Conservation (phyloP, 2,113 vertebrate species). For the Istiophorus platypterus region DNA sequence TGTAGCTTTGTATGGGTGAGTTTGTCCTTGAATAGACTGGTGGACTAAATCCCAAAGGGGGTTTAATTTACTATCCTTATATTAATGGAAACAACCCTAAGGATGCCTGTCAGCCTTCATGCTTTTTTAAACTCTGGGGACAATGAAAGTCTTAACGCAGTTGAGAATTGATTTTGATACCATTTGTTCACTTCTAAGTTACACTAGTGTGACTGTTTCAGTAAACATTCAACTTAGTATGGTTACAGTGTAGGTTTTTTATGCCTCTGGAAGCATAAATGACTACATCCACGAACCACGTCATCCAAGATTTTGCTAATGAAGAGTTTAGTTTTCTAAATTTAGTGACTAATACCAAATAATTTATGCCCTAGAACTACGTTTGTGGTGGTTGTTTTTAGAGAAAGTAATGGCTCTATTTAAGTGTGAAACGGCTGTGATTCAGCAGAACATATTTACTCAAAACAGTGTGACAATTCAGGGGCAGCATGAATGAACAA, state of each 20-base stretch:
- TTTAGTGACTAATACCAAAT: neutral
- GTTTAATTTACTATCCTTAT: slow-evolving; percentile 20
- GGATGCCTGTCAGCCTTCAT: neutral
- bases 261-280: too few relatives aligned
- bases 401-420: neutral
- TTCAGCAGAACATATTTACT: neutral
- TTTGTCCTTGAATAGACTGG: slow-evolving; percentile 47
- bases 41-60: slow-evolving; percentile 16
- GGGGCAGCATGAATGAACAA: neutral
- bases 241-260: too few relatives aligned
- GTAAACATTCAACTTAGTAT: too few relatives aligned
- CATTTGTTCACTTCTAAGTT: neutral
- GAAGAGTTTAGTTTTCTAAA: neutral
- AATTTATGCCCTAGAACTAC: neutral
- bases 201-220: neutral
- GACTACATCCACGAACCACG: too few relatives aligned
- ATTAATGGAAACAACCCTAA: slow-evolving; percentile 1
- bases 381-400: neutral
- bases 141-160: neutral
- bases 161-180: neutral
- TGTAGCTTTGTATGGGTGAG: slow-evolving; percentile 59
- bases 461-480: neutral
- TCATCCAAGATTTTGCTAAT: neutral
- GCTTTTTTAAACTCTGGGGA: neutral
- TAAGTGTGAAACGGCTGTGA: neutral